A percentile compares a stretch with the other conserved stretches of the same genome.
Evolutionary conservation across 2,797 vertebrate species (phyloP).

Genomic region (Sus cebifrons): DNA sequence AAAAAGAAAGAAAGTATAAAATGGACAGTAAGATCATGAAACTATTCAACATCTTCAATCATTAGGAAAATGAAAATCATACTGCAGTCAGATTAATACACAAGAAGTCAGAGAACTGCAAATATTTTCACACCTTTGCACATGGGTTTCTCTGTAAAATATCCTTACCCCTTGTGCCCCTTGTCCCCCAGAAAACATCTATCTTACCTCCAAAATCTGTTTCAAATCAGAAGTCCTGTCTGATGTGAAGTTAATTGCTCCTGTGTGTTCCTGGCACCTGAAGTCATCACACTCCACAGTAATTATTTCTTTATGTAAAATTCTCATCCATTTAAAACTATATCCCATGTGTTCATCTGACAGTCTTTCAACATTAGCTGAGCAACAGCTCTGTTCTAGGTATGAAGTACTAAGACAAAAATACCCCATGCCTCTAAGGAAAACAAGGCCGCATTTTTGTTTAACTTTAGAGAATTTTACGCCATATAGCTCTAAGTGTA

Average conservation of each 20-base stretch:
- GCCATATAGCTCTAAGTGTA: not conserved
- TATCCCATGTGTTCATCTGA: not conserved
- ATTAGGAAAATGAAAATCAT: not conserved
- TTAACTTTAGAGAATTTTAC: not conserved
- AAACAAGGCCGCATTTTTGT: not conserved
- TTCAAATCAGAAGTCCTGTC: not conserved
- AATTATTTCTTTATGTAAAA: slow-evolving; percentile 15
- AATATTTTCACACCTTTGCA: not conserved
- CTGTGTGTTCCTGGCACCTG: not conserved
- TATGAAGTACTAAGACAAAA: slow-evolving; percentile 49
- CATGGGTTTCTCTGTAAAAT: not conserved
- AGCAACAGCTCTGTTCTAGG: slow-evolving; percentile 24
- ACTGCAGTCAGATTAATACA: not conserved
- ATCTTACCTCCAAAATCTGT: not conserved
- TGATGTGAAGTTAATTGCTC: not conserved
- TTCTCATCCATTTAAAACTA: slow-evolving; percentile 30
- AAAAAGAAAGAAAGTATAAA: too few relatives aligned
- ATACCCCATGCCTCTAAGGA: not conserved
- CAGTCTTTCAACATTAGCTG: not conserved
- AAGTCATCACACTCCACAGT: not conserved
- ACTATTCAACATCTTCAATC: too few relatives aligned
- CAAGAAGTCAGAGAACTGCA: not conserved
- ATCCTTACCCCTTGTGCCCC: not conserved
- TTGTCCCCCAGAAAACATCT: not conserved
- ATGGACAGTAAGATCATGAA: too few relatives aligned